Evolutionary conservation across 2,888 invertebrate species (phyloP).

Genomic region (Netelia inedita): DNA sequence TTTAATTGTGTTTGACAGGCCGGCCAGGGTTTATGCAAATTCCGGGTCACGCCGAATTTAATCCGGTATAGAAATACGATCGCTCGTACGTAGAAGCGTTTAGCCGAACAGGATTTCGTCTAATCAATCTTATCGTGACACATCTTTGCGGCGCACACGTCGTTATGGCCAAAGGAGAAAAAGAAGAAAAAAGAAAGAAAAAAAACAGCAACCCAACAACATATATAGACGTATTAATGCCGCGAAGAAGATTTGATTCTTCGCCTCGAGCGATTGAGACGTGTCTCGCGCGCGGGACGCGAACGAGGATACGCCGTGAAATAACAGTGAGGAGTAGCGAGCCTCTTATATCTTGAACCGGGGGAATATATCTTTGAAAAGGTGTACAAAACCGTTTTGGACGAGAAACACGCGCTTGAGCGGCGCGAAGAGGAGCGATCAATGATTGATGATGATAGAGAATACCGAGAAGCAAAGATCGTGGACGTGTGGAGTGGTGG

Average conservation of each 20-base stretch:
- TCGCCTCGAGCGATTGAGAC: constrained; percentile 44
- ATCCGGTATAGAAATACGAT: background rate
- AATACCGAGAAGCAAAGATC: constrained; percentile 16
- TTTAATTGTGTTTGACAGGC: constrained; percentile 16
- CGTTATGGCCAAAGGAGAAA: background rate
- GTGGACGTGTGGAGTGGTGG: background rate
- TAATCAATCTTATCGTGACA: constrained; percentile 27
- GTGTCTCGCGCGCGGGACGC: constrained; percentile 2
- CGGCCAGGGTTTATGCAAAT: constrained; percentile 3
- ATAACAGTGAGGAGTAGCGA: constrained; percentile 1
- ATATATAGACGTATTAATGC: background rate
- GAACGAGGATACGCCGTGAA: background rate
- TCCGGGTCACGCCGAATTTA: constrained; percentile 7
- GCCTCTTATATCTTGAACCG: constrained; percentile 2
- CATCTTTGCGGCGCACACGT: constrained; percentile 4
- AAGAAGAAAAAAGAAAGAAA: background rate
- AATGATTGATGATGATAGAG: constrained; percentile 64
- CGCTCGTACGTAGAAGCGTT: background rate
- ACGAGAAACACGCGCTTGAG: constrained; percentile 26
- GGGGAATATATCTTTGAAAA: constrained; percentile 31
- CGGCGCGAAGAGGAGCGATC: constrained; percentile 41
- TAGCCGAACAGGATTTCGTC: constrained; percentile 7
- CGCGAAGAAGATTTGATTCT: background rate
- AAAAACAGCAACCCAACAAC: background rate
- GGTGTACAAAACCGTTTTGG: constrained; percentile 28